Percentiles rank a stretch among this genome's conserved stretches.
Conservation (phyloP, 2,888 invertebrate genomes). For the Malthinus flaveolus region DNA sequence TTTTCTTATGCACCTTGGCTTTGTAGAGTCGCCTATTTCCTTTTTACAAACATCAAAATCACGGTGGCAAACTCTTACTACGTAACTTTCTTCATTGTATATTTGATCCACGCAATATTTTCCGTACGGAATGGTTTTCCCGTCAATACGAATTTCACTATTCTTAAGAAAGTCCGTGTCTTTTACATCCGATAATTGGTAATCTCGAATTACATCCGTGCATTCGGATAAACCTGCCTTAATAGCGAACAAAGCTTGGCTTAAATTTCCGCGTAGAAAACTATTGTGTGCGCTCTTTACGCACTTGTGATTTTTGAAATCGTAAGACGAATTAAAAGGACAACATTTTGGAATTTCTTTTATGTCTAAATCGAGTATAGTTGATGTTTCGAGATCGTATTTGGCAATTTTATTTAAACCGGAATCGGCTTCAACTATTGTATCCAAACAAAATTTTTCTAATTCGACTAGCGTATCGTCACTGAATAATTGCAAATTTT, state of each 20-base stretch:
- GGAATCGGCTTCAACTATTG: not conserved
- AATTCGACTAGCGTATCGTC: not conserved
- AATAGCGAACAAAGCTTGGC: conserved; percentile 1
- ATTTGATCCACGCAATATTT: conserved; percentile 7
- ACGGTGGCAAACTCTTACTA: conserved; percentile 6
- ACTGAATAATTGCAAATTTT: not conserved
- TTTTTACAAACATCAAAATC: conserved; percentile 4
- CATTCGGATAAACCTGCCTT: conserved; percentile 5
- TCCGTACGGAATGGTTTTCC: not conserved
- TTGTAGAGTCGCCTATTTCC: not conserved
- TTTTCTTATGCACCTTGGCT: conserved; percentile 18
- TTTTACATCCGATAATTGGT: not conserved
- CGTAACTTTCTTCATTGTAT: not conserved
- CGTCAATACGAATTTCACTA: not conserved
- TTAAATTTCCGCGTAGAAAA: not conserved
- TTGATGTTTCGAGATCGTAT: not conserved
- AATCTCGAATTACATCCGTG: conserved; percentile 1
- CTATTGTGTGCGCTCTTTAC: not conserved
- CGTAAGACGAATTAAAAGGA: conserved; percentile 1
- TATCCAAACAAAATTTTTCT: conserved; percentile 1
- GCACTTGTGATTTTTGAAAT: conserved; percentile 7
- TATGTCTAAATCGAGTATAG: not conserved
- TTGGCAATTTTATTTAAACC: not conserved
- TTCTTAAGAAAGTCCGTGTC: not conserved
- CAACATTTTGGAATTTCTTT: conserved; percentile 8